phyloP scores from a whole-genome alignment of 2,113 vertebrate species.

The Tonatia bakeri region DNA sequence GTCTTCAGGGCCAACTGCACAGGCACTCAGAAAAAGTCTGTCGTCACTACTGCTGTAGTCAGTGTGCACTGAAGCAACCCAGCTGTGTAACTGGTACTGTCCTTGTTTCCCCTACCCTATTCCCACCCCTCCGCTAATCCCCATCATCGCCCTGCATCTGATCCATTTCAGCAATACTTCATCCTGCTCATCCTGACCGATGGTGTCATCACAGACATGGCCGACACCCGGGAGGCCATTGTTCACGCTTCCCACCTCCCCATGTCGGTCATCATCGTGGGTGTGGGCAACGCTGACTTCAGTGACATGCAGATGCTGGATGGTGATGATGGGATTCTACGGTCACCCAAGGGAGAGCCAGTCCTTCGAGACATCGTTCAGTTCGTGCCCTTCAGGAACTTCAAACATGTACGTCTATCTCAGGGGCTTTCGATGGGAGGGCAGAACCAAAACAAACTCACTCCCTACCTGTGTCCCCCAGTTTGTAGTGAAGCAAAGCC shows the following conservation, averaged over 20 bases:
- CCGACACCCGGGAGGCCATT: slow-evolving; percentile 95
- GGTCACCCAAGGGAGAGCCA: slow-evolving; percentile 94
- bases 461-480: not conserved
- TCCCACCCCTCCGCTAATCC: not conserved
- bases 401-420: slow-evolving; percentile 92
- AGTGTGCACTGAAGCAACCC: too few species aligned
- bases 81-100: not conserved
- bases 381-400: slow-evolving; percentile 98
- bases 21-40: not conserved
- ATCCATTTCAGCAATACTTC: slow-evolving; percentile 91
- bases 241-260: slow-evolving; percentile 97
- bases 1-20: not conserved
- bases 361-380: slow-evolving; percentile 97
- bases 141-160: rapidly evolving
- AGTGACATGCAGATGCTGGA: slow-evolving; percentile 99
- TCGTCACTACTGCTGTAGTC: not conserved
- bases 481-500: not conserved
- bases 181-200: slow-evolving; percentile 97
- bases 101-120: not conserved
- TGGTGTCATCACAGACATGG: slow-evolving; percentile 98
- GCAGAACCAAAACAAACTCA: not conserved
- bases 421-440: not conserved
- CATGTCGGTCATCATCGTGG: slow-evolving; percentile 98
- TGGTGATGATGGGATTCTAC: slow-evolving; percentile 93
- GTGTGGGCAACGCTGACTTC: slow-evolving; percentile 94